phyloP scores from a whole-genome alignment of 2,888 invertebrate species.

The Scelioninae gen. 2 region DNA sequence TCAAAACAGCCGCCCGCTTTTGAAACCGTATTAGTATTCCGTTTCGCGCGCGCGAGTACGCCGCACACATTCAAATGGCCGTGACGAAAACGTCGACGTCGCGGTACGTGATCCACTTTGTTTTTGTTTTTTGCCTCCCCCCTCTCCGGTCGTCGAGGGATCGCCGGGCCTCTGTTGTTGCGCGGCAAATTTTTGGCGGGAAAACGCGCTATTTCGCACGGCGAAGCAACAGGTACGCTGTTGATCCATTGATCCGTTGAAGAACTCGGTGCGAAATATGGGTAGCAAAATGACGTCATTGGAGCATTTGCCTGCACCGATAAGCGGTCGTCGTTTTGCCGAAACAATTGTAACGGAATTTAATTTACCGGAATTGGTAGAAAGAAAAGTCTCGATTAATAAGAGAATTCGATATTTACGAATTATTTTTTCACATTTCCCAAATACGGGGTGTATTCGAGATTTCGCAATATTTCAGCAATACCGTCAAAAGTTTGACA shows the following conservation, averaged over 20 bases:
- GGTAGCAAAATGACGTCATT: constrained; percentile 16
- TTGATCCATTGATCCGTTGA: constrained; percentile 28
- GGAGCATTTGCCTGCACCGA: constrained; percentile 7
- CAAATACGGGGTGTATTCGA: no score
- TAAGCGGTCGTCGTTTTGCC: constrained; percentile 8
- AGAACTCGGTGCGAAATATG: constrained; percentile 27
- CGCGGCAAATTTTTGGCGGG: constrained; percentile 12
- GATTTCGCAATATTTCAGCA: no score
- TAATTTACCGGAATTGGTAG: no score
- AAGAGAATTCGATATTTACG: no score
- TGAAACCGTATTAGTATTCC: constrained; percentile 40
- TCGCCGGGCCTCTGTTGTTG: constrained; percentile 3
- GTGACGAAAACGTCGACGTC: no score
- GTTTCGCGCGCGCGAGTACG: constrained; percentile 34
- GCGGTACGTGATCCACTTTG: constrained; percentile 32
- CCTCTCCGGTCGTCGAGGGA: no score
- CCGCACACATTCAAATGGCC: constrained; percentile 39
- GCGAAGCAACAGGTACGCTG: constrained; percentile 48
- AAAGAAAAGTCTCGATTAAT: no score
- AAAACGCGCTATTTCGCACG: constrained; percentile 8
- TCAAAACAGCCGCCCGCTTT: constrained; percentile 36
- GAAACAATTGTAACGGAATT: no score
- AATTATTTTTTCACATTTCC: no score
- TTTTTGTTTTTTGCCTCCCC: background rate
- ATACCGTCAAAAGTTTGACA: no score